Evolutionary conservation across 2,797 vertebrate species (phyloP).

Genomic region (Sebastes cheni): DNA sequence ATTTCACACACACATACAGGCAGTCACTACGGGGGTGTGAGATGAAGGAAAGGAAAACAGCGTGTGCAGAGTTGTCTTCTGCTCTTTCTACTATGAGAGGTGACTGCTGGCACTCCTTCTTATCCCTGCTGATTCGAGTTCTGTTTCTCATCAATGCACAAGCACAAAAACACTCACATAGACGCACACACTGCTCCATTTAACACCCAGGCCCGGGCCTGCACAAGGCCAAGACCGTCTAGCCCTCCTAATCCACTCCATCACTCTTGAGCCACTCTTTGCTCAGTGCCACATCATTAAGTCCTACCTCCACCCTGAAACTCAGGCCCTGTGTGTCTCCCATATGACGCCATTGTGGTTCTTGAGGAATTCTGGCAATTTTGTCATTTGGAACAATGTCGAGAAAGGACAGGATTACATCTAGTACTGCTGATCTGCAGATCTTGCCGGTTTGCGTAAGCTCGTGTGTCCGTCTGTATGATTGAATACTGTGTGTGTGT

Average conservation of each 20-base stretch:
- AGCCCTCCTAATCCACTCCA: conserved; percentile 25
- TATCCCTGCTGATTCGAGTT: conserved; percentile 3
- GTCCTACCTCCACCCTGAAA: conserved; percentile 38
- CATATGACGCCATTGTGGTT: conserved; percentile 67
- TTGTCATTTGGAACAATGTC: conserved; percentile 47
- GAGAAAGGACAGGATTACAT: conserved; percentile 24
- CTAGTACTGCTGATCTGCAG: conserved; percentile 18
- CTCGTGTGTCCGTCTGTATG: conserved; percentile 31
- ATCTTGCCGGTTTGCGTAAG: conserved; percentile 10
- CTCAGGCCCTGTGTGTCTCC: conserved; percentile 31
- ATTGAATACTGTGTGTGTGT: conserved; percentile 43
- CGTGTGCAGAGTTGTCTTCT: conserved; percentile 1
- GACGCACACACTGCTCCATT: conserved; percentile 11
- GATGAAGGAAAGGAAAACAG: not conserved
- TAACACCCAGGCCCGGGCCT: conserved; percentile 8
- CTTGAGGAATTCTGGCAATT: conserved; percentile 50
- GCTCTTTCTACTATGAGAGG: not conserved
- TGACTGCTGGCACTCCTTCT: not conserved
- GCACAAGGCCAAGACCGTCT: conserved; percentile 9
- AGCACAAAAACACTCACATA: conserved; percentile 19
- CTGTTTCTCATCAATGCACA: conserved; percentile 54
- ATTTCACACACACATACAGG: conserved; percentile 3
- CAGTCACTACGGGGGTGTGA: not conserved
- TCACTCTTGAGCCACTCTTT: conserved; percentile 38
- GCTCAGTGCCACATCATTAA: conserved; percentile 55